phyloP scores from a whole-genome alignment of 2,797 vertebrate genomes.

The Helarctos malayanus region DNA sequence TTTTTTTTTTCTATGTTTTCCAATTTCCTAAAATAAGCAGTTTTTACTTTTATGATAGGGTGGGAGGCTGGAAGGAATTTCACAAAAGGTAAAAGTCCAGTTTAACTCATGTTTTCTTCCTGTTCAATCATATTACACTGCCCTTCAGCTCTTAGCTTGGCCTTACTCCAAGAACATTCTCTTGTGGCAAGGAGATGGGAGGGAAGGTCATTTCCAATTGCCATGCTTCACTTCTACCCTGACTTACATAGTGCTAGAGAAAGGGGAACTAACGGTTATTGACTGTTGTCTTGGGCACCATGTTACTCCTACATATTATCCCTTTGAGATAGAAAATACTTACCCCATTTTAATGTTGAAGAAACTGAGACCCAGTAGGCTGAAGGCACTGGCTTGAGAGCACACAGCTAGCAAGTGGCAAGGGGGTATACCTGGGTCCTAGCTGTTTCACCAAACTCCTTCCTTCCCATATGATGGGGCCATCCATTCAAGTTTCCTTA shows the following conservation, averaged over 20 bases:
- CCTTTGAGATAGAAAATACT: not conserved
- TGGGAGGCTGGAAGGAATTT: not conserved
- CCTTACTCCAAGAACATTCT: conserved; percentile 1
- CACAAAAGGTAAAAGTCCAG: conserved; percentile 55
- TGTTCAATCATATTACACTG: not conserved
- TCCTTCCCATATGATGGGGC: not conserved
- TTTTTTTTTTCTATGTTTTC: not conserved
- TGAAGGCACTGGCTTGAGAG: not conserved
- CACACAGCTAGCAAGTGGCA: not conserved
- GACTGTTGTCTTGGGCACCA: not conserved
- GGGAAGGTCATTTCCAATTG: not conserved
- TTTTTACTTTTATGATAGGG: conserved; percentile 10
- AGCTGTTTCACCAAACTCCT: not conserved
- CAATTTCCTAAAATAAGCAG: conserved; percentile 61
- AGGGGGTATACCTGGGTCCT: not conserved
- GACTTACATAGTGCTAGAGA: not conserved
- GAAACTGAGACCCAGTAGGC: not conserved
- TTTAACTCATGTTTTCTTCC: not conserved
- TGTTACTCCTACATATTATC: not conserved
- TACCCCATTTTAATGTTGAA: not conserved
- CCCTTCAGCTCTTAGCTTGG: not conserved
- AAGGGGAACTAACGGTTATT: not conserved
- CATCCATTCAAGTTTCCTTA: too few species aligned
- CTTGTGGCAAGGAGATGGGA: not conserved
- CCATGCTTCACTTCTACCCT: not conserved